Evolutionary conservation across 1,140 invertebrate genomes (phyloP), one percentile per base, ranked within the genome.

Genomic region (Pemphigus obesinymphae): DNA sequence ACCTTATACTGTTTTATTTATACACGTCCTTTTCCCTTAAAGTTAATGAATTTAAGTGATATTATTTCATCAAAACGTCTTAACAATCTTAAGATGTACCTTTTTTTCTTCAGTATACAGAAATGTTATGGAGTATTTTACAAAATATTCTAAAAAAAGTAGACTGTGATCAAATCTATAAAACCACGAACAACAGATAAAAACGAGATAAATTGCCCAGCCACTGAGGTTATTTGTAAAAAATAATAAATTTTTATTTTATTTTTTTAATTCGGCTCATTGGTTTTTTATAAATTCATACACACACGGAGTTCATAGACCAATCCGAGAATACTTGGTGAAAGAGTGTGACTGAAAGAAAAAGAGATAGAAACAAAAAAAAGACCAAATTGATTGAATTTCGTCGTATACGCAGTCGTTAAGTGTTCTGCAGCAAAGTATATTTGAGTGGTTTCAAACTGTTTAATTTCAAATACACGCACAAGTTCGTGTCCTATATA

Each of bases 351-450:
- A 8, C 20, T 5, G 20, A n/a, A n/a, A 53, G 7, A n/a, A 53
- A 53, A 3, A 20, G n/a, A 4, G 48, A 40, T 5, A 40, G 37
- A 40, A 34, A n/a, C 8, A 34, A 43, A 53, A 73, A 58, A 76
- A 40, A 7, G 31, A 17, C 31, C 48, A 31, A 78, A 34, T 40
- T 78, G 34, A 76, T 76, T 76, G 48, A 34, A 76, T 76, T 76
- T 76, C 48, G 50, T 76, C 50, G 58, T 31, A 55, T 53, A 37
- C 75, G 23, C 31, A 34, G 34, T 40, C 50, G 75, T 78, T 78
- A 78, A 78, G 50, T 78, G 75, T 58, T 78, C 34, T 58, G 48
- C 75, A 43, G 50, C 75, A 37, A 58, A 78, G 53, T 23, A 58
- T 29, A 78, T 58, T 55, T 53, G 50, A 78, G 75, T 58, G 75